Evolutionary conservation across 1,140 invertebrate genomes (phyloP).

Genomic region (Drosophila kurseongensis): DNA sequence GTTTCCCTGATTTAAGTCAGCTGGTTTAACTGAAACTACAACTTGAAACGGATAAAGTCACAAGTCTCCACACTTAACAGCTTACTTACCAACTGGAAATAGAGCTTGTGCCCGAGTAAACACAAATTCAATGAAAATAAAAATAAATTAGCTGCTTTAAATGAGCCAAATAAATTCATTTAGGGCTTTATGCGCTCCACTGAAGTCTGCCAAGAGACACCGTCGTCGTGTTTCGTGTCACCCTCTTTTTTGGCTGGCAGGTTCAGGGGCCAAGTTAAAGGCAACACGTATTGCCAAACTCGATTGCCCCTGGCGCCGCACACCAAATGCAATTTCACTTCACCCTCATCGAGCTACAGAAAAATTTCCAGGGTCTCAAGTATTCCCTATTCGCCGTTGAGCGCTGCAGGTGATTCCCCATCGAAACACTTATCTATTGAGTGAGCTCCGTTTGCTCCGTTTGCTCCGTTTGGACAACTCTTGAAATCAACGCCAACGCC

Average conservation of each 20-base stretch:
- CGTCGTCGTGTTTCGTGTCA: constrained; percentile 9
- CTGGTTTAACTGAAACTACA: constrained; percentile 5
- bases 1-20: constrained; percentile 3
- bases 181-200: constrained; percentile 64
- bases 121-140: constrained; percentile 73
- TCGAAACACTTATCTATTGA: constrained; percentile 32
- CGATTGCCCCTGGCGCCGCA: constrained; percentile 29
- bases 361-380: constrained; percentile 22
- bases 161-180: constrained; percentile 79
- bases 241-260: constrained; percentile 16
- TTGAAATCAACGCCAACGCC: constrained; percentile 22
- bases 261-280: constrained; percentile 39
- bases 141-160: constrained; percentile 71
- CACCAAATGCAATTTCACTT: constrained; percentile 38
- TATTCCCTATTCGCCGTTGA: constrained; percentile 3
- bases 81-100: constrained; percentile 20
- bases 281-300: constrained; percentile 48
- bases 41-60: constrained; percentile 15
- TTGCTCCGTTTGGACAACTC: constrained; percentile 27
- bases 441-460: constrained; percentile 15
- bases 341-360: constrained; percentile 5
- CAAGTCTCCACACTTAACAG: constrained; percentile 18
- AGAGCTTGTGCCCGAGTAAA: constrained; percentile 6
- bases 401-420: constrained; percentile 41
- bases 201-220: constrained; percentile 40